Evolutionary conservation across 2,113 vertebrate species (phyloP).

Genomic region (Oryzias woworae): DNA sequence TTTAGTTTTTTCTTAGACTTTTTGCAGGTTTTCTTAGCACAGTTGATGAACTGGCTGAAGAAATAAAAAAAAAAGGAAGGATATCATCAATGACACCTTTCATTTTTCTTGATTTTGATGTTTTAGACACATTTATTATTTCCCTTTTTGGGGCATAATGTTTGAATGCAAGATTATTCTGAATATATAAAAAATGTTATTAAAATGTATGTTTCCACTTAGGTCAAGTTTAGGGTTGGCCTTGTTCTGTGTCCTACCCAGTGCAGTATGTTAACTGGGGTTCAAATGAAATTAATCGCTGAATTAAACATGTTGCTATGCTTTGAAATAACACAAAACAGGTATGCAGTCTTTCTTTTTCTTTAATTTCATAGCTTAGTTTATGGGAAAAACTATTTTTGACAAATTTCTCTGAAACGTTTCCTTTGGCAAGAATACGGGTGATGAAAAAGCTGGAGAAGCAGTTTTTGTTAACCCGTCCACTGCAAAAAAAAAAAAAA

Average conservation of each 20-base stretch:
- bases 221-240: conserved; percentile 49
- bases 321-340: conserved; percentile 49
- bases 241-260: conserved; percentile 62
- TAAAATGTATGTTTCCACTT: conserved; percentile 52
- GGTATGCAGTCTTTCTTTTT: conserved; percentile 47
- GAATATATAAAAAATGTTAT: conserved; percentile 59
- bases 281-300: conserved; percentile 61
- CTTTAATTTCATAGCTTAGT: not conserved
- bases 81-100: conserved; percentile 53
- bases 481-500: too few relatives aligned
- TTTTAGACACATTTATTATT: conserved; percentile 52
- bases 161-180: conserved; percentile 56
- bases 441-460: too few relatives aligned
- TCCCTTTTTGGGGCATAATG: conserved; percentile 48
- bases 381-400: not conserved
- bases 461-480: too few relatives aligned
- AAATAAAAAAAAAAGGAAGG: conserved; percentile 29
- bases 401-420: too few relatives aligned
- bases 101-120: conserved; percentile 62
- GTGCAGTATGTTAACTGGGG: conserved; percentile 67
- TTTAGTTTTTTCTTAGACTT: conserved; percentile 59
- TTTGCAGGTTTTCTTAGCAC: conserved; percentile 67
- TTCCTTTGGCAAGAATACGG: too few relatives aligned
- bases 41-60: conserved; percentile 56
- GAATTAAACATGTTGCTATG: conserved; percentile 71